These are phyloP conservation scores for Caenorhabditis briggsae DNA, from an alignment of 1,140 invertebrate species.

Conservation along the genomic window DNA sequence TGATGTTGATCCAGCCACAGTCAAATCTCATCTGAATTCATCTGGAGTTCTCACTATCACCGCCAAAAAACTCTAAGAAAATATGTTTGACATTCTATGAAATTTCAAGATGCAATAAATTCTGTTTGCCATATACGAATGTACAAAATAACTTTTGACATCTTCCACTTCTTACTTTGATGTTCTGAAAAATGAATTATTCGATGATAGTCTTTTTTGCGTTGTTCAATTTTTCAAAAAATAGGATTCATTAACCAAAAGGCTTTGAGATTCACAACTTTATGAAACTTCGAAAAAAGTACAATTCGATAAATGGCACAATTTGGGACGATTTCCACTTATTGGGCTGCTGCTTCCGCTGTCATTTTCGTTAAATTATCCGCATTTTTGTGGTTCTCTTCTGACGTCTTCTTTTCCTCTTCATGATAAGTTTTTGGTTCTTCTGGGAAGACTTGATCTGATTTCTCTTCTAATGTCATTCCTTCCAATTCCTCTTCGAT, in stretches of 20 bases:
- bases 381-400: background rate
- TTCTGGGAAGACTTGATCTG: background rate
- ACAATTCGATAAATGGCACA: no score
- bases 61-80: conserved; percentile 66
- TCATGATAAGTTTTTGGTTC: background rate
- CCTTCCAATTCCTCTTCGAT: background rate
- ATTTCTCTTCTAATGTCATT: conserved; percentile 1
- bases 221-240: no score
- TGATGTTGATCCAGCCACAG: conserved; percentile 73
- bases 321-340: background rate
- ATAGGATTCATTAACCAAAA: no score
- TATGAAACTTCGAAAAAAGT: no score
- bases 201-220: no score
- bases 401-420: background rate
- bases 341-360: background rate
- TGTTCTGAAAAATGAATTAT: no score
- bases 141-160: background rate
- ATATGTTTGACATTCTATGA: background rate
- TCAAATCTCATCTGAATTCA: conserved; percentile 72
- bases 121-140: background rate
- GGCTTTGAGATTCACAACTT: no score
- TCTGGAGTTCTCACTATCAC: conserved; percentile 73
- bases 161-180: background rate
- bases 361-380: background rate
- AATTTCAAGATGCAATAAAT: background rate